Base-by-base conservation (phyloP, 2,888 invertebrate species). In the Rosalia funebris region DNA sequence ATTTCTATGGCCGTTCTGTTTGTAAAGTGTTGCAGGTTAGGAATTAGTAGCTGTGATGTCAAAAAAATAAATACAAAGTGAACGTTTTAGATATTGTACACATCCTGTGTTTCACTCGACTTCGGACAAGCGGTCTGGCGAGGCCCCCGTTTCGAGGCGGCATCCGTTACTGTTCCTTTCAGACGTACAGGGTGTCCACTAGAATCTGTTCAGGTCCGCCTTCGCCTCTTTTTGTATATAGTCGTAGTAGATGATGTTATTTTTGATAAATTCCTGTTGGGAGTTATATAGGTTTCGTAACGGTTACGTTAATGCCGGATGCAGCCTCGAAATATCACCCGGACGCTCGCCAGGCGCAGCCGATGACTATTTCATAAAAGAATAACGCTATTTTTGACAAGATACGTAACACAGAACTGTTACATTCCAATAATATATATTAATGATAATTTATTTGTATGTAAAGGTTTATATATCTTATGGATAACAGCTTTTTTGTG, bases 331-430 rank as follows among this genome's bases (percentile, higher is more conserved):
- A 55, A 46, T 16, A 25, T 34, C 4, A n/a, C 34, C 34, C 5
- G 34, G 10, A 37, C 2, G 14, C 41, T 14, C n/a, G 41, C 55
- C 34, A 11, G 50, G 34, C 25, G 42, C 2, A 11, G 7, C 25
- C 17, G 9, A 5, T 19, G 48, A 55, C 60, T 62, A 62, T 63
- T 62, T 62, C 57, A 55, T 66, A 61, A 63, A 68, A 62, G 63
- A 69, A 73, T 68, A 74, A 77, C 73, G 78, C 78, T 79, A 79
- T 79, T 80, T 80, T 79, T 79, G 78, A 79, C 76, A 76, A 75
- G 72, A 73, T 74, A 75, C 71, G 71, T 73, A 71, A 75, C 69
- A 71, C 63, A 46, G 73, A 76, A 69, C 72, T 71, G 75, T 76
- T 76, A 78, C 78, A 79, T 78, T 78, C 78, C 78, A 79, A 62